Evolutionary conservation across 35 echinoderm and acorn worm species (phyloP).

Genomic region (Heliocidaris erythrogramma): DNA sequence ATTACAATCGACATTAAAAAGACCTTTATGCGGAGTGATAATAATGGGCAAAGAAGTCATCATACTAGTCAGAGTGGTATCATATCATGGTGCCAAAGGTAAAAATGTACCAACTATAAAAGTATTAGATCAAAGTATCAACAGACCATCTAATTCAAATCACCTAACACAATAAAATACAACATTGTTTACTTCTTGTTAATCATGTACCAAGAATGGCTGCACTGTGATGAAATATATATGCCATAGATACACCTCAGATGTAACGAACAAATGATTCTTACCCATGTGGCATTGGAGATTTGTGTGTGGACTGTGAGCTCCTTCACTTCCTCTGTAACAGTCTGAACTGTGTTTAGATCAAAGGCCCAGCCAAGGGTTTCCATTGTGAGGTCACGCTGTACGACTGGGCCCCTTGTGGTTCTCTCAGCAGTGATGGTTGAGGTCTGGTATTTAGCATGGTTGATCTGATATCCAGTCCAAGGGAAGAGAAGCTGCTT

Average conservation of each 20-base stretch:
- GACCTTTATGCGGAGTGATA: neutral
- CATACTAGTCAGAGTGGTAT: too few species aligned
- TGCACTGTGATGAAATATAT: too few species aligned
- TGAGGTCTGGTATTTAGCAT: slow-evolving; percentile 71
- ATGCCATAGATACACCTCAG: too few species aligned
- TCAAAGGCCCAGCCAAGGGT: slow-evolving; percentile 15
- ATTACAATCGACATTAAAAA: neutral
- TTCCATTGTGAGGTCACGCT: neutral
- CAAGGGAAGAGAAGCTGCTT: slow-evolving; percentile 78
- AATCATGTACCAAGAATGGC: too few species aligned
- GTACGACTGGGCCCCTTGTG: neutral
- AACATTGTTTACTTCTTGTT: too few species aligned
- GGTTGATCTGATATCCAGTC: slow-evolving; percentile 82
- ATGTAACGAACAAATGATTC: neutral
- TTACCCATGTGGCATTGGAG: slow-evolving; percentile 28
- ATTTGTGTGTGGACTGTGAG: slow-evolving; percentile 8
- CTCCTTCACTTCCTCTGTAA: neutral
- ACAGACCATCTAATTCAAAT: too few species aligned
- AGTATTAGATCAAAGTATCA: neutral
- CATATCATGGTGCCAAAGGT: too few species aligned
- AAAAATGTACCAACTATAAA: too few species aligned
- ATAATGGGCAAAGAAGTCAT: neutral
- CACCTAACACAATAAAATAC: too few species aligned
- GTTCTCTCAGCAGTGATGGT: neutral
- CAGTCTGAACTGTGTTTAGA: slow-evolving; percentile 1